phyloP scores from a whole-genome alignment of 2,113 vertebrate species.

The Scytalopus superciliaris region DNA sequence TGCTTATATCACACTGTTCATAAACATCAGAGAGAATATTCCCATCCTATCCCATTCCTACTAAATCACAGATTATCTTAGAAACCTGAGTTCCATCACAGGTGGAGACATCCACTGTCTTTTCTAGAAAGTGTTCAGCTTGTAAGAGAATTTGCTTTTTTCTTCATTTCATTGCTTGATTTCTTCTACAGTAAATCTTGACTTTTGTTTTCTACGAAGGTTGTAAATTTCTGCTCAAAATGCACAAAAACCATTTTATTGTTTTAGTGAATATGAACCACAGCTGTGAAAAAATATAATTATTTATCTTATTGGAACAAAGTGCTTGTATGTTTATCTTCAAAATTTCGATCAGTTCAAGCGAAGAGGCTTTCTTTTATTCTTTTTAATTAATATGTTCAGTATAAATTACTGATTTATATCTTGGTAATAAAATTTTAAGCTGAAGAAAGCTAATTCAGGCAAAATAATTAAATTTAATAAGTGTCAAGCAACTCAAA shows the following conservation, averaged over 20 bases:
- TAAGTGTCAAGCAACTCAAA: not conserved
- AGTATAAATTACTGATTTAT: constrained; percentile 10
- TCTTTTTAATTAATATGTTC: constrained; percentile 19
- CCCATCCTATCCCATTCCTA: not conserved
- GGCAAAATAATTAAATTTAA: constrained; percentile 5
- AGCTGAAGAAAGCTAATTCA: not conserved
- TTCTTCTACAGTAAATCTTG: not conserved
- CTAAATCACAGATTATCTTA: not conserved
- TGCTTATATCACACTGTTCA: not conserved
- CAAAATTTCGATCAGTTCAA: not conserved
- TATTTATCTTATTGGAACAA: not conserved
- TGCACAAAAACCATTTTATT: not conserved
- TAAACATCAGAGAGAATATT: not conserved
- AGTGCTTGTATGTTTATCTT: not conserved
- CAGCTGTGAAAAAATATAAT: not conserved
- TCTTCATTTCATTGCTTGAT: not conserved
- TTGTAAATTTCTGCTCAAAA: not conserved
- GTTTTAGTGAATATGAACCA: not conserved
- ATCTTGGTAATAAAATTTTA: constrained; percentile 15
- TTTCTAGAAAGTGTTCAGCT: not conserved
- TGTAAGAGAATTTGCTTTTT: not conserved
- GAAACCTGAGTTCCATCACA: not conserved
- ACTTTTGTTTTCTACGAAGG: not conserved
- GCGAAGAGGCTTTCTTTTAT: not conserved
- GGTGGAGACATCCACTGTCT: not conserved